Evolutionary conservation across 2,113 vertebrate species (phyloP), one percentile per base, ranked within the genome.

Genomic region (Antechinus flavipes): DNA sequence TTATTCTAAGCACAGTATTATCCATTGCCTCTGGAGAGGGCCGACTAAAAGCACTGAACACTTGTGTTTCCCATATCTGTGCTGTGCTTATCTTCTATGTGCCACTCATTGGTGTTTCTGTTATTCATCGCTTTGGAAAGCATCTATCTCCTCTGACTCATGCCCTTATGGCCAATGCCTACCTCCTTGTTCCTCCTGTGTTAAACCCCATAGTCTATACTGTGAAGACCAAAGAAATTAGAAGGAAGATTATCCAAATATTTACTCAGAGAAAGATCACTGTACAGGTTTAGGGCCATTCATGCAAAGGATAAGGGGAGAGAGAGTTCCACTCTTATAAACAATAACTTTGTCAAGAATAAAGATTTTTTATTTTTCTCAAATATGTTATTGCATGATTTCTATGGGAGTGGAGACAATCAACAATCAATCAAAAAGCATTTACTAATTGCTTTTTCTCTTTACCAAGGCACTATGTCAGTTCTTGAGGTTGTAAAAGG

Each of bases 131-230:
- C 25, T 97, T 97, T 93, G 96, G 96, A 58, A 97, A 96, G 49
- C 94, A 97, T 89, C 26, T 97, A 84, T 98, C 95, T 42, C 95
- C 95, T 4, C 54, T 97, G 93, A 95, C 96, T 47, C 95, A 97
- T n/a, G 49, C 54, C 5, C 92, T 96, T 35, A 96, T 97, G 94
- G 96, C 96, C 3, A 95, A 97, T 91, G 94, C 96, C 14, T 98
- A 97, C 25, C 97, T 98, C 54, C 95, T 98, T 27, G 93, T 97
- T 6, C 96, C 96, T 8, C 96, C 97, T 16, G 95, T 98, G 68
- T 90, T 98, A 27, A 98, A 97, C 90, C 96, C 97, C 52, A 91
- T 97, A 24, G 95, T 97, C 49, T 98, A 97, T 9, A 94, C 97
- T 5, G 93, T 97, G 55, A 98, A 96, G 90, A 97, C 94, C 53